Conservation (phyloP, 2,888 invertebrate species). For the Euphydryas editha region DNA sequence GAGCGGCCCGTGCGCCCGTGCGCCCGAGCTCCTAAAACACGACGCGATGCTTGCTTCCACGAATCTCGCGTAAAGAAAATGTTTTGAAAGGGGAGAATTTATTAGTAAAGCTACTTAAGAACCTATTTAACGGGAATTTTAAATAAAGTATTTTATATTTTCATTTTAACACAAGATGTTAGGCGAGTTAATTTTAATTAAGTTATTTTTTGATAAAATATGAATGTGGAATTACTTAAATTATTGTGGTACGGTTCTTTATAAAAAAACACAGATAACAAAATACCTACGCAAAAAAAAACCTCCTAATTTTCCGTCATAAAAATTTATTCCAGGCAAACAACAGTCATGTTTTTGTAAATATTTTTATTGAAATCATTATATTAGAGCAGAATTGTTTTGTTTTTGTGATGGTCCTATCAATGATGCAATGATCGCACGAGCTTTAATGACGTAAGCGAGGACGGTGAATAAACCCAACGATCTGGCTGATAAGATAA, state of each 20-base stretch:
- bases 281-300: not conserved
- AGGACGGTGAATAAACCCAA: conserved; percentile 42
- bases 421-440: conserved; percentile 24
- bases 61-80: not conserved
- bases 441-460: conserved; percentile 37
- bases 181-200: too few relatives aligned
- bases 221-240: too few relatives aligned
- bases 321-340: conserved; percentile 2
- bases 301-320: not conserved
- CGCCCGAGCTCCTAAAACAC: conserved; percentile 31
- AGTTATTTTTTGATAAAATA: too few relatives aligned
- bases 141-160: too few relatives aligned
- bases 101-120: not conserved
- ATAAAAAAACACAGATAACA: not conserved
- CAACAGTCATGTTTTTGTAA: conserved; percentile 5
- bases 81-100: not conserved
- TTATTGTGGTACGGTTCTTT: too few relatives aligned
- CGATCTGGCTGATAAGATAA: conserved; percentile 32
- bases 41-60: conserved; percentile 33
- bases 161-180: too few relatives aligned
- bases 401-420: conserved; percentile 23
- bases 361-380: conserved; percentile 6
- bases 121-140: too few relatives aligned
- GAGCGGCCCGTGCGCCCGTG: conserved; percentile 39
- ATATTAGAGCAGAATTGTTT: conserved; percentile 20